phyloP scores from a whole-genome alignment of 1,140 invertebrate genomes.

The Brachionus rotundiformis region DNA sequence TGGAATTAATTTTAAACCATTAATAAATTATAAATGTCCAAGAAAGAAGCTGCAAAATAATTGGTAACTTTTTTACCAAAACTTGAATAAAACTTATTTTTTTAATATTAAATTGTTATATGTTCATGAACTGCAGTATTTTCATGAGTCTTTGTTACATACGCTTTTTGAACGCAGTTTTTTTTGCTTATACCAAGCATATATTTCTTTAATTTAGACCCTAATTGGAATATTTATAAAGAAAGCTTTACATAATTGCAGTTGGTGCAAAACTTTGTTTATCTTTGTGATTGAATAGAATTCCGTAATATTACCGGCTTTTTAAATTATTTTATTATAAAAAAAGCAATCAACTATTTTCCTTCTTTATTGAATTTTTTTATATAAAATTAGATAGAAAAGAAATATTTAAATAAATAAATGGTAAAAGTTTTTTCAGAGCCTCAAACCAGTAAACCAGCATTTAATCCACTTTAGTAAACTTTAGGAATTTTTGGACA shows the following conservation, averaged over 20 bases:
- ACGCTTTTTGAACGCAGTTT: slow-evolving; percentile 48
- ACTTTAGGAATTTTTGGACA: too few species aligned
- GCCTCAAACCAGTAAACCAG: too few species aligned
- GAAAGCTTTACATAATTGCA: slow-evolving; percentile 9
- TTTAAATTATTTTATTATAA: neutral
- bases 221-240: neutral
- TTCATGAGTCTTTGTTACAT: slow-evolving; percentile 44
- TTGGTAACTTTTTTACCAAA: neutral
- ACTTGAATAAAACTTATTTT: neutral
- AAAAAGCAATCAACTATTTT: too few species aligned
- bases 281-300: neutral
- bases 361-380: too few species aligned
- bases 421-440: too few species aligned
- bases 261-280: neutral
- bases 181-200: slow-evolving; percentile 13
- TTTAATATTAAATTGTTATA: slow-evolving; percentile 24
- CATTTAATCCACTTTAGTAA: too few species aligned
- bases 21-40: neutral
- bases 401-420: too few species aligned
- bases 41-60: neutral
- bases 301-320: neutral
- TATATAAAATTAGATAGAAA: too few species aligned
- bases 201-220: slow-evolving; percentile 1
- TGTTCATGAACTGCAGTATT: slow-evolving; percentile 31
- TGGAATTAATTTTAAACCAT: too few species aligned